Evolutionary conservation across 92 coral and sea anemone species (phyloP).

Genomic region (Epizoanthus rinbou): DNA sequence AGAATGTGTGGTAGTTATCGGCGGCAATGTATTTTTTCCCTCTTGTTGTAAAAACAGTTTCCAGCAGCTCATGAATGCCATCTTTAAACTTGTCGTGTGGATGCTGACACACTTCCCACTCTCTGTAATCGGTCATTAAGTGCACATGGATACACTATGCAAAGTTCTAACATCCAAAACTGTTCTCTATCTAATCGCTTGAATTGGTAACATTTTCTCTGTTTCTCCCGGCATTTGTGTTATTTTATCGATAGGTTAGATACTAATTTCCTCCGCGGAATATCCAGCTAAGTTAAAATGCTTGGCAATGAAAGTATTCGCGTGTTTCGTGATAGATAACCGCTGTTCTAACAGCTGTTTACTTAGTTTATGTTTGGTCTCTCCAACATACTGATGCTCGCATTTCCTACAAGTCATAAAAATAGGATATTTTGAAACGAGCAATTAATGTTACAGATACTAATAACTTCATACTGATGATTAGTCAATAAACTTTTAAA

Average conservation of each 20-base stretch:
- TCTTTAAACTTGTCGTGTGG: no score
- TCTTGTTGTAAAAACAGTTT: no score
- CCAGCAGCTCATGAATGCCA: no score
- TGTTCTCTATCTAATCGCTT: conserved; percentile 22
- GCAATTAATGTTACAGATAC: conserved; percentile 24
- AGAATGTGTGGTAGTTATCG: no score
- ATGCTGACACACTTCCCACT: conserved; percentile 29
- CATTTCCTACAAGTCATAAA: conserved; percentile 40
- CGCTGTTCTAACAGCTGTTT: conserved; percentile 2
- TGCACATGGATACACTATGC: conserved; percentile 29
- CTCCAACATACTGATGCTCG: conserved; percentile 39
- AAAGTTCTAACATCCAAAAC: conserved; percentile 35
- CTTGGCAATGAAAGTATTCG: conserved; percentile 33
- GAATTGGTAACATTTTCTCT: conserved; percentile 34
- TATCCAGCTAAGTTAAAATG: conserved; percentile 39
- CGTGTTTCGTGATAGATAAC: conserved; percentile 33
- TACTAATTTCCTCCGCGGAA: conserved; percentile 10
- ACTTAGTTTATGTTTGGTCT: conserved; percentile 20
- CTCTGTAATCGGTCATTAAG: conserved; percentile 24
- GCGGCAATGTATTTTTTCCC: no score
- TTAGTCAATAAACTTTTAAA: conserved; percentile 31
- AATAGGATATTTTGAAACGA: conserved; percentile 18
- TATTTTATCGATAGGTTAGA: conserved; percentile 18
- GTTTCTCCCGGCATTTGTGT: conserved; percentile 14
- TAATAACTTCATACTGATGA: conserved; percentile 21